Evolutionary conservation across 2,113 vertebrate genomes (phyloP), one percentile per base, ranked within the genome.

Genomic region (Vimba vimba): DNA sequence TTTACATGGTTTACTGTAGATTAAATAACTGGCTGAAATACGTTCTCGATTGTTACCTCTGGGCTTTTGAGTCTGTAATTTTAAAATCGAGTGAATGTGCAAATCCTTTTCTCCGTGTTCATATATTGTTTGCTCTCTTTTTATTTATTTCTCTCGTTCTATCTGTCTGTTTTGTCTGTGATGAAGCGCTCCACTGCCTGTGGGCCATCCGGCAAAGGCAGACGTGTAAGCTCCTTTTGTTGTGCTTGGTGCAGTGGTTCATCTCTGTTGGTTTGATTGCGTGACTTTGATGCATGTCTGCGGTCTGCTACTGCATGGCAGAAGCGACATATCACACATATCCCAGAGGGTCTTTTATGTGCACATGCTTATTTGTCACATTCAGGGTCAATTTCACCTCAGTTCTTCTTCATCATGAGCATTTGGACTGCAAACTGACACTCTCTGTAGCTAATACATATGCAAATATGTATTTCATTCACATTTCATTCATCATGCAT

Each of bases 151-250:
- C 47, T 74, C 77, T 69, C 69, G 6, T 39, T 79, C 13, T 79
- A 36, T 15, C 57, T 68, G 8, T 77, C 47, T 87, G 19, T 77
- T 68, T 79, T 85, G 78, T 86, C 68, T 83, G 57, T 83, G 59
- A 62, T 92, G 89, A 98, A 99, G 98, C 97, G 88, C 92, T 97
- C 97, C 94, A 96, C 97, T 84, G 97, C 97, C 96, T 96, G 96
- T 92, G 96, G 96, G 95, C 95, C 97, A 92, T 93, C 96, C 95
- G 96, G 96, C 96, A 98, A 97, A 98, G 96, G 97, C 98, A 98
- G 96, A 99, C 96, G 96, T 95, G 98, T 99, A 99, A 99, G 98
- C 97, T 94, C 95, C 52, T 71, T 86, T 78, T 85, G 82, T 79
- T 60, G 50, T 81, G 73, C 39, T 69, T 86, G 84, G 64, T 86